These are phyloP conservation scores for Nyctibius grandis DNA, from an alignment of 2,797 vertebrate genomes.

Conservation along the genomic window DNA sequence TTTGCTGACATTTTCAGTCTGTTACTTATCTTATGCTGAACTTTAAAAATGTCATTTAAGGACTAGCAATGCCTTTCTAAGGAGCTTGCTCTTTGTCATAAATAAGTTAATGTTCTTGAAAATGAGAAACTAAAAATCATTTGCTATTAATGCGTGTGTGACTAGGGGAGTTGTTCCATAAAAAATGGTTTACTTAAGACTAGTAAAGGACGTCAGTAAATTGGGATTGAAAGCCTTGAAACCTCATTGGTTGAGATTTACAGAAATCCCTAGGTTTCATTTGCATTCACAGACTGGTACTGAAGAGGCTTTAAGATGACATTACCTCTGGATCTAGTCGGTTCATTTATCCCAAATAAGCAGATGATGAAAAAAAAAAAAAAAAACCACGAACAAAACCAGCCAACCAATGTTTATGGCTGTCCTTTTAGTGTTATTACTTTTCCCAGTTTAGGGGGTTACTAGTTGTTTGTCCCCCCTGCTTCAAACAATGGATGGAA, in stretches of 20 bases:
- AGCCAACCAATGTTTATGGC: background rate
- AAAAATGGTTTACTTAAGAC: background rate
- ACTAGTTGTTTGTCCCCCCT: background rate
- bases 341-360: background rate
- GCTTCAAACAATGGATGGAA: background rate
- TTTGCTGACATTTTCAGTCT: slow-evolving; percentile 34
- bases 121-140: background rate
- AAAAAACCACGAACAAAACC: background rate
- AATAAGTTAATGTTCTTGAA: slow-evolving; percentile 8
- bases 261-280: background rate
- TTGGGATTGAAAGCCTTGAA: background rate
- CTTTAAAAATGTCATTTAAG: background rate
- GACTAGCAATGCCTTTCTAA: background rate
- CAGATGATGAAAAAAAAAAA: background rate
- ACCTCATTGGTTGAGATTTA: background rate
- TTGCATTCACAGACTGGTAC: background rate
- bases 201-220: background rate
- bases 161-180: background rate
- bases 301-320: background rate
- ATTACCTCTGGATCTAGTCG: background rate
- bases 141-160: background rate
- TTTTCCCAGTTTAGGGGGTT: background rate
- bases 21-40: slow-evolving; percentile 24
- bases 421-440: background rate
- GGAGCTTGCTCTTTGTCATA: background rate